Evolutionary conservation across 2,888 invertebrate species (phyloP), one percentile per base, ranked within the genome.

Genomic region (Colostygia pectinataria): DNA sequence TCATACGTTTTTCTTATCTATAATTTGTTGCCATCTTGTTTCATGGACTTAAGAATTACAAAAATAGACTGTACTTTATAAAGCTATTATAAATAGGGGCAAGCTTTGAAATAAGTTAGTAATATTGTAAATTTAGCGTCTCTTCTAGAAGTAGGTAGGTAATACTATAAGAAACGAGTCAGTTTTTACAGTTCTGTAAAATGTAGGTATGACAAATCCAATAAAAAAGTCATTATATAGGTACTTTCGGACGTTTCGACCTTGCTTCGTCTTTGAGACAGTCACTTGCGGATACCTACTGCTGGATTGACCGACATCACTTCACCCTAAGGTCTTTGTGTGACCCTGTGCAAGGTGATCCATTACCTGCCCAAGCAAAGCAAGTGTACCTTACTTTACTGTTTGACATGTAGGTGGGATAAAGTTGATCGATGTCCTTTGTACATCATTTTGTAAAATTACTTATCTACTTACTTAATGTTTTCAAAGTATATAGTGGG

Each of bases 241-340:
- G 71, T 70, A 73, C 74, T 78, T 76, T 73, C 61, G 65, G 73
- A 68, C 59, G 55, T 52, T 50, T 57, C 66, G 72, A 71, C 80
- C 80, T 80, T 78, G 77, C 61, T 44, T 59, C 75, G 71, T 72
- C 74, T 74, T 66, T 71, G 69, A 61, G 55, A 49, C 68, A 49
- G 55, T 61, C 61, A 58, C 60, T 55, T 23, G 47, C 32, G 40
- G 44, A 44, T 44, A 52, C 53, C 46, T 52, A 54, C 48, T 29
- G 37, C 46, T 24, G 13, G 20, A 43, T 25, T 46, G 38, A 31
- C 39, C 47, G 44, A 37, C 44, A 43, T 53, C 42, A 55, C 42
- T 28, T 55, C 47, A 53, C 55, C 59, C 55, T 54, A 62, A 63
- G 61, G 62, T 37, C 63, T 70, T 57, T 61, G 57, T 55, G 61